Conservation (phyloP, 2,113 vertebrate genomes). For the Chlorodrepanis virens region DNA sequence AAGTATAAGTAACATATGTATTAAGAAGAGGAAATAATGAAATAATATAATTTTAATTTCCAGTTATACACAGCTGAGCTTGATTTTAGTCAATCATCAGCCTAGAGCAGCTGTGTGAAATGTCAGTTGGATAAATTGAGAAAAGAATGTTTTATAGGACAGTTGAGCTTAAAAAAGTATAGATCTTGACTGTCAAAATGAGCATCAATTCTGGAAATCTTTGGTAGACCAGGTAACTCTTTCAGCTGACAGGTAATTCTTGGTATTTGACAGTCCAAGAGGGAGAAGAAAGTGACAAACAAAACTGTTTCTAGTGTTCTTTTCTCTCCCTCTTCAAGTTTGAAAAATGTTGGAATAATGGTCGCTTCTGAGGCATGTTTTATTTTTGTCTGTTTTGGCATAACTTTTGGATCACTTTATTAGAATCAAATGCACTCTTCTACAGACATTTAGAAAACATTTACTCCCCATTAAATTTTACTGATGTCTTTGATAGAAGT, state of each 20-base stretch:
- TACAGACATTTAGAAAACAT: neutral
- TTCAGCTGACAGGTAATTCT: neutral
- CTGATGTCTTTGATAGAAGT: neutral
- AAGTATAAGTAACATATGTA: neutral
- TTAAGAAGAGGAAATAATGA: neutral
- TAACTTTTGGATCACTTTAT: neutral
- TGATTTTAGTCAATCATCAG: neutral
- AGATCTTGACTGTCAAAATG: neutral
- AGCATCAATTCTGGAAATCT: neutral
- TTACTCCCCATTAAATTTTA: neutral
- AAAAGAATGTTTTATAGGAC: neutral
- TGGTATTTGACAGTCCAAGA: neutral
- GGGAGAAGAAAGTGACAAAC: neutral
- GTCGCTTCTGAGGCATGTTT: neutral
- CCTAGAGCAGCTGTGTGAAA: neutral
- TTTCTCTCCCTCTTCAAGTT: neutral
- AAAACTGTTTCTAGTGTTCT: neutral
- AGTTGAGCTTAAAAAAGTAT: neutral
- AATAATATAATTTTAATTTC: neutral
- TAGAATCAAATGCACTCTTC: neutral
- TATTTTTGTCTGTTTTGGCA: neutral
- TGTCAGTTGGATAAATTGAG: neutral
- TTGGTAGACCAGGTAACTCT: neutral
- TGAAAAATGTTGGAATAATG: neutral
- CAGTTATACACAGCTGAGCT: neutral